Evolutionary conservation across 2,113 vertebrate genomes (phyloP), one percentile per base, ranked within the genome.

Genomic region (Drymodes brunneopygia): DNA sequence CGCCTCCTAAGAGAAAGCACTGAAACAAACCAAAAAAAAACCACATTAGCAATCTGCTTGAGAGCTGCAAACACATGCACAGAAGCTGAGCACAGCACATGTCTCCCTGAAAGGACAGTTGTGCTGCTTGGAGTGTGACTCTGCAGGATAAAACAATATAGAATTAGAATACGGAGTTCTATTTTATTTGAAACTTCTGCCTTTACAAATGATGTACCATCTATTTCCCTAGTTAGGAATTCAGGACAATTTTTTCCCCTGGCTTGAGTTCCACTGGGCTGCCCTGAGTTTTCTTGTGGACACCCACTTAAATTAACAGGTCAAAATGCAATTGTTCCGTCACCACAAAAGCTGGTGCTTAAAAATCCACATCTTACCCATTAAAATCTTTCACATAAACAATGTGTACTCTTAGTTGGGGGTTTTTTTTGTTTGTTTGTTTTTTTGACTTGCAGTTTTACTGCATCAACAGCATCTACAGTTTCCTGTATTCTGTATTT

Each of bases 11-110:
- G 56, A 81, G 74, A 42, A 89, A 93, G 66, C 75, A 61, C 22
- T 33, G 29, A 50, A 90, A 69, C 27, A 89, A 83, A 79, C 21
- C 21, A 28, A 18, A 65, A 60, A 80, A 74, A 31, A 1, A 44
- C 5, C 53, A 25, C 75, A 67, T 85, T 47, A 66, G 33, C 86
- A 73, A 54, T 70, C 38, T 82, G 87, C 78, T 33, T 71, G 51
- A 62, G 42, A 95, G 75, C 72, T 65, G 70, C 89, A 93, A 93
- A 71, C 91, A 70, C 62, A 27, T 8, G 72, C 62, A 78, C 45
- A 53, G 73, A 71, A 22, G 62, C 45, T 50, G 54, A 95, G 31
- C 67, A 92, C 40, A 80, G 70, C 65, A 90, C 65, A 3, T 4
- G 12, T 33, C 57, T 42, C 60, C 44, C 88, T 85, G 70, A 87